These are phyloP conservation scores for Hololepta plana DNA, from an alignment of 2,888 invertebrate genomes.

Conservation along the genomic window DNA sequence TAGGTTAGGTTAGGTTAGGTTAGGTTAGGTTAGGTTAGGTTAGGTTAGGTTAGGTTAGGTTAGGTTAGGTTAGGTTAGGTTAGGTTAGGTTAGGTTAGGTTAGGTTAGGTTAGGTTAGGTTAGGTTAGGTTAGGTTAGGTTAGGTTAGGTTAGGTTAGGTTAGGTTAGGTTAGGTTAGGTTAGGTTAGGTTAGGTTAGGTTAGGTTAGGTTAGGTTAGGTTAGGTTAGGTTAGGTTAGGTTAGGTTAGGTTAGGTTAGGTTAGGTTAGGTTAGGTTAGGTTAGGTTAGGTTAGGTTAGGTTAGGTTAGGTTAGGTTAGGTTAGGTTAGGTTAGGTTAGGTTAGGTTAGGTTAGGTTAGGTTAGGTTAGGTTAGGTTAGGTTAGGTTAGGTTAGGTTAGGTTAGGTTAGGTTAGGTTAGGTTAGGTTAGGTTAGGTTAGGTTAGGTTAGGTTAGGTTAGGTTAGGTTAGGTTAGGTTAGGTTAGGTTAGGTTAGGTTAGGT, in stretches of 20 bases:
- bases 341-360: slow-evolving; percentile 7
- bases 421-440: slow-evolving; percentile 7
- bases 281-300: slow-evolving; percentile 9
- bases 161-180: slow-evolving; percentile 6
- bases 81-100: slow-evolving; percentile 11
- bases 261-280: slow-evolving; percentile 9
- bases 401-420: slow-evolving; percentile 5
- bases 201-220: slow-evolving; percentile 7
- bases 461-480: slow-evolving; percentile 11
- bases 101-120: slow-evolving; percentile 12
- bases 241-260: slow-evolving; percentile 7
- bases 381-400: slow-evolving; percentile 6
- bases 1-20: slow-evolving; percentile 8
- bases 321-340: slow-evolving; percentile 8
- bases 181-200: slow-evolving; percentile 9
- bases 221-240: slow-evolving; percentile 7
- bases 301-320: slow-evolving; percentile 8
- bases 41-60: slow-evolving; percentile 7
- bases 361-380: slow-evolving; percentile 6
- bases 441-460: slow-evolving; percentile 10
- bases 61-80: slow-evolving; percentile 9
- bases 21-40: slow-evolving; percentile 7
- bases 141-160: slow-evolving; percentile 11
- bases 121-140: slow-evolving; percentile 12
- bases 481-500: slow-evolving; percentile 13